phyloP scores from a whole-genome alignment of 2,113 vertebrate species.

The Patagioenas fasciata region DNA sequence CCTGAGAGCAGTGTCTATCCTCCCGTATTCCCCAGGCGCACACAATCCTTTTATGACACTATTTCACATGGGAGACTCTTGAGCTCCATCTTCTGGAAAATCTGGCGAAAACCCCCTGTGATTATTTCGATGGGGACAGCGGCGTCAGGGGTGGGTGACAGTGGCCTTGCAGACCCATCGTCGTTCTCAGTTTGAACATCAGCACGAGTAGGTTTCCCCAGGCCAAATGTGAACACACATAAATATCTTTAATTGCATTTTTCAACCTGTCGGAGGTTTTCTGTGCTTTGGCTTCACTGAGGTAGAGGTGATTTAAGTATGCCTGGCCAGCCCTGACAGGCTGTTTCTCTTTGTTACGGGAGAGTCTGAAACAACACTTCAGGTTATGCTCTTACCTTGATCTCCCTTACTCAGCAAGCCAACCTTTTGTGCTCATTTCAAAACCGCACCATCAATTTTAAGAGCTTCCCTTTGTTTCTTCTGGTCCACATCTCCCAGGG shows the following conservation, averaged over 20 bases:
- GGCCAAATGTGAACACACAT: not conserved
- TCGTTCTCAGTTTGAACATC: not conserved
- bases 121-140: not conserved
- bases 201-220: not conserved
- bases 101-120: not conserved
- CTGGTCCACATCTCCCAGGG: not conserved
- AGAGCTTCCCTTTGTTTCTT: not conserved
- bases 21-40: not conserved
- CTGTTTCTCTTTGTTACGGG: constrained; percentile 14
- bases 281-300: not conserved
- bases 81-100: constrained; percentile 63
- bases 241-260: not conserved
- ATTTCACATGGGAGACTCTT: constrained; percentile 28
- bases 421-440: not conserved
- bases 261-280: not conserved
- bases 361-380: constrained; percentile 20
- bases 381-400: not conserved
- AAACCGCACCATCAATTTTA: rapidly evolving
- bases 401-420: not conserved
- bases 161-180: not conserved
- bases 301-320: not conserved
- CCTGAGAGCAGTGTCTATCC: not conserved
- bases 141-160: rapidly evolving
- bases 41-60: no score
- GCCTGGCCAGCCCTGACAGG: not conserved